A percentile compares a stretch with the other conserved stretches of the same genome.
Evolutionary conservation across 2,888 invertebrate genomes (phyloP).

Genomic region (Tenthredo scrophulariae): DNA sequence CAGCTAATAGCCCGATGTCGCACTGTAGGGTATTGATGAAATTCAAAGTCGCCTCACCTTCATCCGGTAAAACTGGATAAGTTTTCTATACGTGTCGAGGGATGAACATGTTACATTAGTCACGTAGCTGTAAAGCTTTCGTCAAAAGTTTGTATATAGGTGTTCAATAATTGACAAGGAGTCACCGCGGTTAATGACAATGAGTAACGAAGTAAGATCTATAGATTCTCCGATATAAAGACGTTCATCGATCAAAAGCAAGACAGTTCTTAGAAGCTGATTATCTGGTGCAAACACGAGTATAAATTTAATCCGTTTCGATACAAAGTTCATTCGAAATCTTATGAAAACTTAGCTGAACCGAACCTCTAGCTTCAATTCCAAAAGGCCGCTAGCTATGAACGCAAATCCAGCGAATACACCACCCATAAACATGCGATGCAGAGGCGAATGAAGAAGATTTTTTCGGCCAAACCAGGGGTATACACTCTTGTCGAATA

Average conservation of each 20-base stretch:
- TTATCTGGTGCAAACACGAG: neutral
- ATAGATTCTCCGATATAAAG: neutral
- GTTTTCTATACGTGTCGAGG: slow-evolving; percentile 70
- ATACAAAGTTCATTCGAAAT: neutral
- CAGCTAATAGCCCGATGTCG: slow-evolving; percentile 75
- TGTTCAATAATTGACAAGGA: neutral
- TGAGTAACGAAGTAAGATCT: slow-evolving; percentile 7
- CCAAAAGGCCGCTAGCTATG: slow-evolving; percentile 82
- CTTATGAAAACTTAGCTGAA: neutral
- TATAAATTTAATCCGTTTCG: neutral
- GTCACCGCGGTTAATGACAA: neutral
- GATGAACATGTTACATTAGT: neutral
- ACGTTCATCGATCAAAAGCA: slow-evolving; percentile 7
- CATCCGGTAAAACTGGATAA: slow-evolving; percentile 76
- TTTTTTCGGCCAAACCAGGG: slow-evolving; percentile 79
- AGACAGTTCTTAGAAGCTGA: slow-evolving; percentile 2
- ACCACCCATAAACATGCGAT: slow-evolving; percentile 89
- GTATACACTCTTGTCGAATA: slow-evolving; percentile 81
- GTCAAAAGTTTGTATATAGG: neutral
- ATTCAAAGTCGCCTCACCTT: slow-evolving; percentile 80
- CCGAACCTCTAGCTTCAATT: slow-evolving; percentile 81
- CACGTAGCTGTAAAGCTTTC: neutral
- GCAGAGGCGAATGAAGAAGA: slow-evolving; percentile 81
- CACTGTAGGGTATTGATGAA: slow-evolving; percentile 85
- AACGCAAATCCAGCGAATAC: slow-evolving; percentile 84